Base-by-base conservation (phyloP, 2,113 vertebrate species). In the Channa maculata region DNA sequence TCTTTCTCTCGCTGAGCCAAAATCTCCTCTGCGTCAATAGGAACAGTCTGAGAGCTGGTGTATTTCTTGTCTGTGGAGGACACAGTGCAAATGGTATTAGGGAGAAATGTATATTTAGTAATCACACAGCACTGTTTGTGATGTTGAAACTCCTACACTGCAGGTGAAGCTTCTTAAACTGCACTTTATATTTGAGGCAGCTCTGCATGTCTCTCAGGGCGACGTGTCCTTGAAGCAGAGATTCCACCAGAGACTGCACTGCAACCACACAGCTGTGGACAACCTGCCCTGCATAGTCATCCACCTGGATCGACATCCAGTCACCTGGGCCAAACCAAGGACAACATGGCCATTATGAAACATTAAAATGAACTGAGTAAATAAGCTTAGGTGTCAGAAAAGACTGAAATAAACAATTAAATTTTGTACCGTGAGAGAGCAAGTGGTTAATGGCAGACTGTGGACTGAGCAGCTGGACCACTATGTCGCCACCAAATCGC, bases 1-100 rank as follows among this genome's bases (percentile, higher is more conserved):
- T 94, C 93, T 9, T 62, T 69, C 60, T 92, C 60, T 82, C 94
- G 89, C 79, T 84, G 88, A 67, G 65, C n/a, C 64, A 95, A 61
- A 53, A 95, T 55, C 0, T 2, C 5, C 0, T 86, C 83, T 0
- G 64, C 63, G 37, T 73, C 50, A 3, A 71, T 65, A 12, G 83
- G 71, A 50, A 89, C 49, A 1, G 6, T 53, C 12, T 75, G 49
- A 33, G 54, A 39, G 15, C 36, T 76, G 2, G 7, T n/a, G 44
- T 80, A 69, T 37, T 46, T 79, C 80, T 80, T 87, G 73, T 87
- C 93, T 94, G 85, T 75, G 15, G 36, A 57, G 45, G 15, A 90
- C 5, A 72, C 0, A 9, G 59, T 2, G 24, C 12, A 65, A n/a
- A 3, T 15, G 2, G 10, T 37, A 14, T 49, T 46, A 14, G 11